A percentile compares a stretch with the other conserved stretches of the same genome.
These are phyloP conservation scores for Apotomis turbidana DNA, from an alignment of 2,888 invertebrate genomes.

Conservation along the genomic window DNA sequence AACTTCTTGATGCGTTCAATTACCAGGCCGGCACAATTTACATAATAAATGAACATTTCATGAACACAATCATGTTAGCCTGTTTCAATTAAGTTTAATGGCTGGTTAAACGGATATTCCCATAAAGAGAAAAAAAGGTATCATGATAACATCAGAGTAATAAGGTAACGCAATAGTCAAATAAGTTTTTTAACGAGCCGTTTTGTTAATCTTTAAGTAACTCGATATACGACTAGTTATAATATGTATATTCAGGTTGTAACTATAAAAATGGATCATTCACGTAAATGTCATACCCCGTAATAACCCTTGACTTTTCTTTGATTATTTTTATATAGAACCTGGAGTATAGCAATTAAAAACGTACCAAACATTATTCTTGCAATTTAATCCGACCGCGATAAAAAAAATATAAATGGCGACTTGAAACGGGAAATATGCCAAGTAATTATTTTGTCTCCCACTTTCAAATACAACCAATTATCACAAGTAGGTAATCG, in stretches of 20 bases:
- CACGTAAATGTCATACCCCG: not conserved
- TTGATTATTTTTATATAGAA: slow-evolving; percentile 1
- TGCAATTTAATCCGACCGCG: not conserved
- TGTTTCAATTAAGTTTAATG: slow-evolving; percentile 36
- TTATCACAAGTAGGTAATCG: slow-evolving; percentile 24
- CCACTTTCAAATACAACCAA: slow-evolving; percentile 24
- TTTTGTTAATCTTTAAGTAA: not conserved
- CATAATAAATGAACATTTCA: slow-evolving; percentile 31
- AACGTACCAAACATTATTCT: not conserved
- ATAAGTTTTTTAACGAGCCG: slow-evolving; percentile 2
- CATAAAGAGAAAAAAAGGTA: slow-evolving; percentile 26
- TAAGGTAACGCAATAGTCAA: slow-evolving; percentile 12
- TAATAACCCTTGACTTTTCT: not conserved
- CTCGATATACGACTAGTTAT: not conserved
- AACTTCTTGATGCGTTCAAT: slow-evolving; percentile 6
- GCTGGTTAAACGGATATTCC: slow-evolving; percentile 23
- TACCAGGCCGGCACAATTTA: slow-evolving; percentile 19
- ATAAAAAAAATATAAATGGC: slow-evolving; percentile 13
- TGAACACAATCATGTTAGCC: slow-evolving; percentile 20
- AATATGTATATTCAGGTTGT: too few species aligned
- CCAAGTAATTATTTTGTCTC: slow-evolving; percentile 22
- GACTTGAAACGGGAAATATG: slow-evolving; percentile 14
- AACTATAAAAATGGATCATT: not conserved
- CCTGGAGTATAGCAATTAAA: not conserved
- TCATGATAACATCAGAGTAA: slow-evolving; percentile 36